phyloP scores from a whole-genome alignment of 1,140 invertebrate genomes.

The Tetramorium simillimum region DNA sequence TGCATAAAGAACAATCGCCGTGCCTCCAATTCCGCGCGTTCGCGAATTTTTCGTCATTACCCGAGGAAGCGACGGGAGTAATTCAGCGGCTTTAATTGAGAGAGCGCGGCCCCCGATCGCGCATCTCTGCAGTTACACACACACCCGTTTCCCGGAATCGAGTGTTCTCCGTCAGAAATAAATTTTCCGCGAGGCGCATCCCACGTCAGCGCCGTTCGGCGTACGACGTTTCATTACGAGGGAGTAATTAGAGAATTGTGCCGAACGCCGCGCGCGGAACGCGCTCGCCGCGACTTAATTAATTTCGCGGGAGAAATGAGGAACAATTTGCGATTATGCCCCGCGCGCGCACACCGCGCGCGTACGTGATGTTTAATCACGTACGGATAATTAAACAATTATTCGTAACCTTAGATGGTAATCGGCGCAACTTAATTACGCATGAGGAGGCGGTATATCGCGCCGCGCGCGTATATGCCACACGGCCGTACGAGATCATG shows the following conservation, averaged over 20 bases:
- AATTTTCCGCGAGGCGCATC: slow-evolving; percentile 19
- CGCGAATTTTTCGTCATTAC: background rate
- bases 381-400: slow-evolving; percentile 61
- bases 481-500: slow-evolving; percentile 27
- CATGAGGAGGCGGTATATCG: slow-evolving; percentile 34
- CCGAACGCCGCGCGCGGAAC: slow-evolving; percentile 38
- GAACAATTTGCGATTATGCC: slow-evolving; percentile 47
- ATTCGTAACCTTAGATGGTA: slow-evolving; percentile 58
- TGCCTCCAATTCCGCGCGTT: too few relatives aligned
- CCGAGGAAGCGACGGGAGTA: background rate
- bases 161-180: background rate
- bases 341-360: slow-evolving; percentile 19
- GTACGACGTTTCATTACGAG: slow-evolving; percentile 34
- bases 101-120: background rate
- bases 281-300: slow-evolving; percentile 40
- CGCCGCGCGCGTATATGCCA: slow-evolving; percentile 6
- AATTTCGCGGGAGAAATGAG: slow-evolving; percentile 35
- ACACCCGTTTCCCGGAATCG: background rate
- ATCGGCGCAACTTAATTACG: slow-evolving; percentile 58
- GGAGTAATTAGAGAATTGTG: slow-evolving; percentile 41
- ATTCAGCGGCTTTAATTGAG: background rate
- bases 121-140: background rate
- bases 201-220: slow-evolving; percentile 10
- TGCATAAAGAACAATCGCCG: background rate
- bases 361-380: slow-evolving; percentile 53